Evolutionary conservation across 2,113 vertebrate species (phyloP).

Genomic region (Nothoprocta perdicaria): DNA sequence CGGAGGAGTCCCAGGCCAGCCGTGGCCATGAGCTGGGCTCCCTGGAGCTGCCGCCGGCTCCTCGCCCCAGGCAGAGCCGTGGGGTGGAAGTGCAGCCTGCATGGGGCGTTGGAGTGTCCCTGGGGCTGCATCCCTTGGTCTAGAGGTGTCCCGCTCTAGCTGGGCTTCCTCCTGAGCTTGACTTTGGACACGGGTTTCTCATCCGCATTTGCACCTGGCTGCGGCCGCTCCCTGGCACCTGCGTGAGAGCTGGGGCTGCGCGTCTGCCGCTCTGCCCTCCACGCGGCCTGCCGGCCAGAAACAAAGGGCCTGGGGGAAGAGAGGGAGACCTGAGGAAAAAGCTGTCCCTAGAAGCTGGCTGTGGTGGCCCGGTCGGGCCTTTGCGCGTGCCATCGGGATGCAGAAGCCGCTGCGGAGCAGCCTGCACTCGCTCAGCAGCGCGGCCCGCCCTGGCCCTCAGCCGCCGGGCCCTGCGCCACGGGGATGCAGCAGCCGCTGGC

Average conservation of each 20-base stretch:
- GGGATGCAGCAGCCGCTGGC: background rate
- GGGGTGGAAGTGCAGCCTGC: background rate
- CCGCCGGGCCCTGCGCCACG: background rate
- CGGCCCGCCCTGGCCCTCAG: background rate
- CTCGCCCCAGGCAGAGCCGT: background rate
- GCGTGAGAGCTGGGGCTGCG: background rate
- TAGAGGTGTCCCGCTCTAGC: background rate
- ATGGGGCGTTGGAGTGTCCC: background rate
- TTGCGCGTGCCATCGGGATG: background rate
- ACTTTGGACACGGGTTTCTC: background rate
- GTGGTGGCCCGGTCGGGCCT: background rate
- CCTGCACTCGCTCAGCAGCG: rapidly evolving
- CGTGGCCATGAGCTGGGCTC: background rate
- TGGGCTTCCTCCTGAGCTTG: background rate
- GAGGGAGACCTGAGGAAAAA: background rate
- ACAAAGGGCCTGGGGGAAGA: background rate
- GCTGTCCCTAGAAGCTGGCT: background rate
- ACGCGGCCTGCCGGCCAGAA: rapidly evolving
- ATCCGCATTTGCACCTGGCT: background rate
- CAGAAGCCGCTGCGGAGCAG: background rate
- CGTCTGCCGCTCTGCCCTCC: background rate
- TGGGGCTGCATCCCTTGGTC: background rate
- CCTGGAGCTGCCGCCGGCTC: background rate
- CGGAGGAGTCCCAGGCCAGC: background rate
- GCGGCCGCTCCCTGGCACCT: background rate